Percentiles rank a stretch among this genome's conserved stretches.
Evolutionary conservation across 2,113 vertebrate genomes (phyloP).

Genomic region (Crotalus viridis): DNA sequence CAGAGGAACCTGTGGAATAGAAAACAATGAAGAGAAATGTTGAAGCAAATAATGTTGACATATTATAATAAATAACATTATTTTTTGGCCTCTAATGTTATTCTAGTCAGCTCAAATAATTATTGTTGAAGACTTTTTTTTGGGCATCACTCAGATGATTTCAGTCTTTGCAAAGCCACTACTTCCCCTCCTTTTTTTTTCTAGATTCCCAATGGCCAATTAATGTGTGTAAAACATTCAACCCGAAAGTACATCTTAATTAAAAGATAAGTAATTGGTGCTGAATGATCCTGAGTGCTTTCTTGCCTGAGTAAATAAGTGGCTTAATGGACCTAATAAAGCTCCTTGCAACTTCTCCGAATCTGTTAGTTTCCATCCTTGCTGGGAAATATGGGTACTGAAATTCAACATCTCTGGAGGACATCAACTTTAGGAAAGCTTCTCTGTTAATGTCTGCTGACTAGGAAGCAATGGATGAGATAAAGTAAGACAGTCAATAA

Average conservation of each 20-base stretch:
- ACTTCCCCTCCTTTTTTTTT: fast-evolving
- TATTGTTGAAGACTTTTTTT: background rate
- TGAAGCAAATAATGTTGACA: background rate
- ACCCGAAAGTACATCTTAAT: background rate
- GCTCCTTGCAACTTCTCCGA: background rate
- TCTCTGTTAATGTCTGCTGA: background rate
- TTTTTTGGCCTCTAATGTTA: background rate
- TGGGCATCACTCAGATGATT: background rate
- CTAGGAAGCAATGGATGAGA: background rate
- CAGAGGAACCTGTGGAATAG: background rate
- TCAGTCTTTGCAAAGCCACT: background rate
- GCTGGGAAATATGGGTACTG: background rate
- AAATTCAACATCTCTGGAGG: background rate
- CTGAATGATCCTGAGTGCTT: background rate
- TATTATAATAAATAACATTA: background rate
- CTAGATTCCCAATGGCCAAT: background rate
- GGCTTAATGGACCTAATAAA: background rate
- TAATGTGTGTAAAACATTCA: background rate
- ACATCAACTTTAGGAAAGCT: background rate
- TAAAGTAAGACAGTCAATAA: background rate
- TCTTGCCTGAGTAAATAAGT: background rate
- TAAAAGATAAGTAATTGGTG: background rate
- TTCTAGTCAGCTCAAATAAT: background rate
- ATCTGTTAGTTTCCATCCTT: background rate
- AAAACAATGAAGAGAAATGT: conserved; percentile 15